phyloP scores from a whole-genome alignment of 2,113 vertebrate genomes.

The Elaphurus davidianus region DNA sequence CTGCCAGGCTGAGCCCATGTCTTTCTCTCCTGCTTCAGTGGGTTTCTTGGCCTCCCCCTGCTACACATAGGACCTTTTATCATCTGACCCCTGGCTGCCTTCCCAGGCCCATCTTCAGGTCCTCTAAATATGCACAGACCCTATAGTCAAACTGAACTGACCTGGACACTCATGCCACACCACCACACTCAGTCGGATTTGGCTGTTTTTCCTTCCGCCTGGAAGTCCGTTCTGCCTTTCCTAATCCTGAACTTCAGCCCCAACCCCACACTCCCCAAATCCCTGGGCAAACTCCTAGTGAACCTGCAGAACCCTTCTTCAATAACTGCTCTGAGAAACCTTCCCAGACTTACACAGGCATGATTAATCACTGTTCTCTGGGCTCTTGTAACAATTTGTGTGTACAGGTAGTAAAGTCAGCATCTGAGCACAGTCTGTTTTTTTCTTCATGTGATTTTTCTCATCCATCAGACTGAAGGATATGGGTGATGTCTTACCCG shows the following conservation, averaged over 20 bases:
- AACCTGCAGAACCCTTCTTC: neutral
- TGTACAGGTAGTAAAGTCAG: neutral
- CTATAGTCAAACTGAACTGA: neutral
- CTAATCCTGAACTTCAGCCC: neutral
- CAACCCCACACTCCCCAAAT: neutral
- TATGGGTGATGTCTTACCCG: neutral
- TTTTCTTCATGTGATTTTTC: neutral
- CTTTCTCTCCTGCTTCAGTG: neutral
- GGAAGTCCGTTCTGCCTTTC: neutral
- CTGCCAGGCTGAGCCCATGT: neutral
- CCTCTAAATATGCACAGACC: neutral
- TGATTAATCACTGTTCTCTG: neutral
- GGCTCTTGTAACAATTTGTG: neutral
- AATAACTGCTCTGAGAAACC: neutral
- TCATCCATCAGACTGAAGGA: neutral
- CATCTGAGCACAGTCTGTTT: neutral
- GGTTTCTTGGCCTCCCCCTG: neutral
- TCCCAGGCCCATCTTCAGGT: neutral
- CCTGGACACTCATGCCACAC: neutral
- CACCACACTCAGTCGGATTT: neutral
- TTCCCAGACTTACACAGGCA: neutral
- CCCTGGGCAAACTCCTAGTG: neutral
- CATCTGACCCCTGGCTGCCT: neutral
- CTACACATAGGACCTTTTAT: neutral
- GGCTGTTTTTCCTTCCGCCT: neutral